Base-by-base conservation (phyloP, 2,797 vertebrate species). In the Pangasius larnaudii region DNA sequence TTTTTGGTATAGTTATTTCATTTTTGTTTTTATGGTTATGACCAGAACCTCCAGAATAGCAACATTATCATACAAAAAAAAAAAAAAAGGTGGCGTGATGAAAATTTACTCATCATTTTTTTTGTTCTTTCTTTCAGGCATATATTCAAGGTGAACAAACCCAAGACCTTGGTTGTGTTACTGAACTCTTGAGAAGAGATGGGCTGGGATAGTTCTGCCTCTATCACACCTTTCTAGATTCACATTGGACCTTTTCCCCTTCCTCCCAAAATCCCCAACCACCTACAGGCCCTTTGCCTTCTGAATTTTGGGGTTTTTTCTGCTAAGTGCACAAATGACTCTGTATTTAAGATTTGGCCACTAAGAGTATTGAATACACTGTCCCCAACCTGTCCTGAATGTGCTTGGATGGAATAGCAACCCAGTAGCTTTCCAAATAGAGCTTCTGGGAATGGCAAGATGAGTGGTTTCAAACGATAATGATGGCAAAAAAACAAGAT, bases 401-500 rank as follows among this genome's bases (percentile, higher is more conserved):
- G 78, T 83, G 85, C 78, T 90, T 82, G 27, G 88, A 77, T 78
- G 88, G 90, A 90, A 78, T 56, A 91, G 42, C 79, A 91, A 85
- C 89, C 91, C 87, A 91, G 92, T 88, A 90, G 92, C 88, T 88
- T 93, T 95, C 92, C 93, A 94, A 94, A 0, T 95, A 95, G 95
- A 96, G 95, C 95, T 93, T 94, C 91, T 87, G 93, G 92, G 89
- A 91, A 96, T 97, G 96, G 95, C 97, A 97, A 97, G 97, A 99
- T 99, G 98, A 96, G 92, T 78, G 93, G 91, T 95, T 93, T 95
- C 92, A 94, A 93, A 94, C 95, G 89, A 97, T 97, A 93, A 98
- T 99, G 97, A 99, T 99, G 98, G 98, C 98, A 92, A 98, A 98
- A 95, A 99, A 99, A 96, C 98, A 99, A 97, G 98, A 99, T 96